Evolutionary conservation across 2,797 vertebrate genomes (phyloP).

Genomic region (Poeciliopsis gracilis): DNA sequence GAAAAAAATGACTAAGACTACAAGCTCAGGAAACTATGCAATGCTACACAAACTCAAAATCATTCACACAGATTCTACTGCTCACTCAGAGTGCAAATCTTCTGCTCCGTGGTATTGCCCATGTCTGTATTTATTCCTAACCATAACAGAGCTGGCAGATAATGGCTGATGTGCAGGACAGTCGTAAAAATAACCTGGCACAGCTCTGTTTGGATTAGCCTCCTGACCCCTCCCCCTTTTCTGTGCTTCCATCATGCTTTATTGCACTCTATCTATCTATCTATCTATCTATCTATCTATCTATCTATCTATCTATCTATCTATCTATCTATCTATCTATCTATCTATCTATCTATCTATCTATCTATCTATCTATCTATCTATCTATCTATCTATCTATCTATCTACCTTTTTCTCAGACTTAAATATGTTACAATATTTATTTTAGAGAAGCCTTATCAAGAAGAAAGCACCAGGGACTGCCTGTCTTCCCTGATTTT

Average conservation of each 20-base stretch:
- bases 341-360: conserved; percentile 45
- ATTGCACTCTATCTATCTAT: conserved; percentile 38
- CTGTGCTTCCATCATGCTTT: conserved; percentile 58
- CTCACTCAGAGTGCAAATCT: conserved; percentile 36
- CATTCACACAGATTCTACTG: conserved; percentile 25
- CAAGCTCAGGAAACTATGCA: conserved; percentile 27
- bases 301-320: conserved; percentile 41
- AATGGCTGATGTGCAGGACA: conserved; percentile 70
- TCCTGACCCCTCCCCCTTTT: conserved; percentile 30
- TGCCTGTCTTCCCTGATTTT: conserved; percentile 43
- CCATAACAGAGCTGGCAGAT: conserved; percentile 75
- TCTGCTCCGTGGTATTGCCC: conserved; percentile 58
- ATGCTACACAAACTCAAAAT: conserved; percentile 23
- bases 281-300: conserved; percentile 42
- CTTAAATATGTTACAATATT: conserved; percentile 47
- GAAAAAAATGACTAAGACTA: not conserved
- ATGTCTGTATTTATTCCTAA: conserved; percentile 76
- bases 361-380: conserved; percentile 37
- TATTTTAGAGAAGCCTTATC: conserved; percentile 63
- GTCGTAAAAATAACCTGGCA: conserved; percentile 77
- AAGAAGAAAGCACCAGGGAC: conserved; percentile 35
- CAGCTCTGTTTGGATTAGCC: conserved; percentile 73
- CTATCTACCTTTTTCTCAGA: conserved; percentile 9
- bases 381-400: conserved; percentile 23
- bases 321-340: conserved; percentile 44